A percentile compares a stretch with the other conserved stretches of the same genome.
Evolutionary conservation across 2,888 invertebrate species (phyloP).

Genomic region (Pyralis farinalis): DNA sequence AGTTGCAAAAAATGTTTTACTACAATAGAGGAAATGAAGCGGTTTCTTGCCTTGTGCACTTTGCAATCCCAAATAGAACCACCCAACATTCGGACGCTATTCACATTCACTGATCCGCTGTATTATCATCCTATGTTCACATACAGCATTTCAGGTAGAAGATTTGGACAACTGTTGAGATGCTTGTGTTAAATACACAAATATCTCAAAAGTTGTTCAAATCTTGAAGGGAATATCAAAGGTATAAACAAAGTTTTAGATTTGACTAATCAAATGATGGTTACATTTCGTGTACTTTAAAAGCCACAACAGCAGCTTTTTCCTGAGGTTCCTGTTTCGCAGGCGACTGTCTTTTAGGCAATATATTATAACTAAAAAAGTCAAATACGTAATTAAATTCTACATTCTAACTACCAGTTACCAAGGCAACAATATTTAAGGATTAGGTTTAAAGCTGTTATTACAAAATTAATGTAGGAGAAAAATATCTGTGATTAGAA

Average conservation of each 20-base stretch:
- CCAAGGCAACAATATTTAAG: too few species aligned
- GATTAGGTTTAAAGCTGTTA: too few species aligned
- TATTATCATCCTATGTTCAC: too few species aligned
- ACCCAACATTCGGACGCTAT: slow-evolving; percentile 13
- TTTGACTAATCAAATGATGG: background rate
- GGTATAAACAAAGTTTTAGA: background rate
- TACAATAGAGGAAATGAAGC: slow-evolving; percentile 11
- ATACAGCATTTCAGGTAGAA: too few species aligned
- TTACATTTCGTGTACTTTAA: background rate
- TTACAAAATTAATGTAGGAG: too few species aligned
- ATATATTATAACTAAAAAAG: slow-evolving; percentile 7
- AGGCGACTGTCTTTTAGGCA: background rate
- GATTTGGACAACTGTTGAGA: too few species aligned
- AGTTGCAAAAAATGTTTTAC: slow-evolving; percentile 9
- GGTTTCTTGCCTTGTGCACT: slow-evolving; percentile 15
- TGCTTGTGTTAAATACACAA: too few species aligned
- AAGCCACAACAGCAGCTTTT: slow-evolving; percentile 21
- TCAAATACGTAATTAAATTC: too few species aligned
- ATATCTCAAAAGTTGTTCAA: too few species aligned
- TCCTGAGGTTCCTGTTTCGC: slow-evolving; percentile 15
- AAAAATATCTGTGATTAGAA: too few species aligned
- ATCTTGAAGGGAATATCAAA: background rate
- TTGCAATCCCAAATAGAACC: slow-evolving; percentile 13
- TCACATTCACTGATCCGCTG: slow-evolving; percentile 16
- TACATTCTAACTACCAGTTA: too few species aligned